Evolutionary conservation across 2,797 vertebrate genomes (phyloP), one percentile per base, ranked within the genome.

Genomic region (Malacoctenus gilli): DNA sequence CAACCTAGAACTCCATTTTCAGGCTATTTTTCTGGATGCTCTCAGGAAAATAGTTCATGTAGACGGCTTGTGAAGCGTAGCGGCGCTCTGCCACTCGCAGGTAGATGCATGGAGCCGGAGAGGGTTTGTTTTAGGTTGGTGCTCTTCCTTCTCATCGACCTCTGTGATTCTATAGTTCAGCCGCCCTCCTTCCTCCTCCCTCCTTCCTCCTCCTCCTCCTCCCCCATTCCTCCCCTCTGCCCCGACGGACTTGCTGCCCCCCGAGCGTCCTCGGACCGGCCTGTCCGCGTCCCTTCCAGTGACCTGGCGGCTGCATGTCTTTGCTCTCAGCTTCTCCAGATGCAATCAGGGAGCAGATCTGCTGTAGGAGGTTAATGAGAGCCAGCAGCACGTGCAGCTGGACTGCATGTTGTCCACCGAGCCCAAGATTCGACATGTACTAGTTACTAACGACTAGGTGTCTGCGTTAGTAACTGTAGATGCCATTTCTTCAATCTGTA

Each of bases 1-100:
- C n/a, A n/a, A 65, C 7, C 21, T 44, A 71, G 61, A 75, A 3
- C 50, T 55, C 32, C 71, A 42, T 69, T n/a, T n/a, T 52, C 35
- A 19, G 69, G 36, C 79, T 85, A 89, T 87, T 89, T 90, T 90
- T 79, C 83, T 56, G 76, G 40, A 25, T 11, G 0, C 2, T 4
- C 31, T 23, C 65, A 9, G 87, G 75, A 87, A 88, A 90, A 89
- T 90, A 87, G 85, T 73, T 81, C 48, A 14, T 0, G 40, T 66
- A 38, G 72, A 55, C n/a, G 35, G 74, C 64, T 71, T 67, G 8
- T 34, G 56, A 58, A 52, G 36, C n/a, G 54, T 63, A 49, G 59
- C 9, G 1, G 59, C 72, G 81, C 78, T 66, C 75, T 73, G 23
- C 77, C 35, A 3, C 42, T 53, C 41, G 10, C 41, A 43, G 77